Conservation (phyloP, 2,113 vertebrate species). For the Scomber scombrus region DNA sequence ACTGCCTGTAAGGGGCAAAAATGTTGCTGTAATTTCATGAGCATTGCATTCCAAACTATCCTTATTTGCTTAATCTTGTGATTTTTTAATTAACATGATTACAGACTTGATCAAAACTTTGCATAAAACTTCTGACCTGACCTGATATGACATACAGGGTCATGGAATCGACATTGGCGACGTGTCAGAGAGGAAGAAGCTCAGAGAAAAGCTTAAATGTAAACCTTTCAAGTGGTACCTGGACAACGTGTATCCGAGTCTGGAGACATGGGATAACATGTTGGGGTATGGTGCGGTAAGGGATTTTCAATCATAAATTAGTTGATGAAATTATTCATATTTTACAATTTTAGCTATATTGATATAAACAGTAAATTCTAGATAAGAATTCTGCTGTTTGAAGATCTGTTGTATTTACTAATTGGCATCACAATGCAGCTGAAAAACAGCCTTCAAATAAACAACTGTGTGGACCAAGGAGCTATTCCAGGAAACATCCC, state of each 20-base stretch:
- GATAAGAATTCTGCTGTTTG: not conserved
- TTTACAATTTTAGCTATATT: too few species aligned
- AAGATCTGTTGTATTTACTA: not conserved
- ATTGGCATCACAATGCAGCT: conserved; percentile 46
- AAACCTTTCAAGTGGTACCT: conserved; percentile 96
- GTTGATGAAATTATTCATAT: not conserved
- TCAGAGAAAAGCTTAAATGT: conserved; percentile 90
- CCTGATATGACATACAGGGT: conserved; percentile 78
- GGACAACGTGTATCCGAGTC: conserved; percentile 91
- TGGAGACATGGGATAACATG: conserved; percentile 71
- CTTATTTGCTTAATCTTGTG: too few species aligned
- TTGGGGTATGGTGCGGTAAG: conserved; percentile 77
- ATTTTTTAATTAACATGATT: too few species aligned
- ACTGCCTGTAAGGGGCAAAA: too few species aligned
- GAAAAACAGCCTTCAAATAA: conserved; percentile 43
- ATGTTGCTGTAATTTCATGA: too few species aligned
- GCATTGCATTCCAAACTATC: too few species aligned
- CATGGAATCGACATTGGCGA: conserved; percentile 93
- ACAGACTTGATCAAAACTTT: not conserved
- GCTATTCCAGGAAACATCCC: conserved; percentile 72
- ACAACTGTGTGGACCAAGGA: conserved; percentile 73
- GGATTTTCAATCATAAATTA: not conserved
- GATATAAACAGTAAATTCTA: not conserved
- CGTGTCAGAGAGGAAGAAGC: conserved; percentile 88
- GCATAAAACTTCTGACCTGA: not conserved